Base-by-base conservation (phyloP, 1,140 invertebrate species). In the Lasioglossum baleicum region DNA sequence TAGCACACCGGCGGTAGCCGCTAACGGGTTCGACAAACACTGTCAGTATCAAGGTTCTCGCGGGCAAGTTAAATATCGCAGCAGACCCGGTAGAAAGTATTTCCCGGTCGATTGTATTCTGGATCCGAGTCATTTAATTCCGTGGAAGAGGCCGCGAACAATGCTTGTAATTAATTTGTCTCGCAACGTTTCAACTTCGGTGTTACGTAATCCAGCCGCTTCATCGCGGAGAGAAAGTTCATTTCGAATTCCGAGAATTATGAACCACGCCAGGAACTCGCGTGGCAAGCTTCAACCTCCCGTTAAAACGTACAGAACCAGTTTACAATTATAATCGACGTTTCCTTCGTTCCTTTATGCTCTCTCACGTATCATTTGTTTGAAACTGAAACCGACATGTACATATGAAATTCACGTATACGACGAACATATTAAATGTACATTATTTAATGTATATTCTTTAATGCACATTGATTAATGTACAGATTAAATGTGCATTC, bases 141-240 rank as follows among this genome's bases (percentile, higher is more conserved):
- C 20, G 42, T 42, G 42, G 42, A 42, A 26, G 11, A 8, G 26
- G 5, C 22, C 11, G 20, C 42, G 11, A 40, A 44, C 26, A 70
- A 51, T 70, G 31, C 8, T 7, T 22, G 15, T 53, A 71, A 22
- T 76, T 48, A 61, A 76, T 69, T 26, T 51, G 22, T 20, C 31
- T 26, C 4, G 5, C 22, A 3, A 22, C 15, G n/a, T 8, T 2
- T 71, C n/a, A 17, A 26, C n/a, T 75, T 56, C 17, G 31, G 51
- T n/a, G 20, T 70, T 70, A 70, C 66, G 53, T 48, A 76, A 71
- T 53, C 13, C 11, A 40, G 42, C 26, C 17, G 17, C 40, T 61
- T 31, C 26, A 22, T 63, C 66, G 20, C 31, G 31, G 15, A 63
- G 67, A 53, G 75, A 70, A 71, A 77, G 67, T 64, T 77, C 67